Evolutionary conservation across 2,113 vertebrate genomes (phyloP).

Genomic region (Semicossyphus pulcher): DNA sequence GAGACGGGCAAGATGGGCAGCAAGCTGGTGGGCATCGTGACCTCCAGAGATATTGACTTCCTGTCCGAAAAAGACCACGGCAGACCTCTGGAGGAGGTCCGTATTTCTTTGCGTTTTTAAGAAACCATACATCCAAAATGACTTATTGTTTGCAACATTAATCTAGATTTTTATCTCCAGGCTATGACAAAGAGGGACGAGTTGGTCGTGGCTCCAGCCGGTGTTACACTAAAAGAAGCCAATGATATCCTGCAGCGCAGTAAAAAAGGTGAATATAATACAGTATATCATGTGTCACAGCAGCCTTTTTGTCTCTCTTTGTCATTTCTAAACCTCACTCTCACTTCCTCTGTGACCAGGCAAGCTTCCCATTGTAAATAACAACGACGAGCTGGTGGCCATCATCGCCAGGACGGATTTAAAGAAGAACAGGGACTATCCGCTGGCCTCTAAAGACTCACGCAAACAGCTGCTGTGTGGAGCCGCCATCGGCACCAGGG

Average conservation of each 20-base stretch:
- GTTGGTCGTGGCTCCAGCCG: slow-evolving; percentile 90
- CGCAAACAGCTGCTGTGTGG: slow-evolving; percentile 94
- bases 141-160: not conserved
- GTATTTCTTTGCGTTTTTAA: not conserved
- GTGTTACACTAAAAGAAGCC: slow-evolving; percentile 92
- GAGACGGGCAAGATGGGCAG: slow-evolving; percentile 93
- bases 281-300: not conserved
- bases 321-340: not conserved
- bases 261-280: slow-evolving; percentile 90
- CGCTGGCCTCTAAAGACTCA: slow-evolving; percentile 92
- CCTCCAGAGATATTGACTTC: slow-evolving; percentile 94
- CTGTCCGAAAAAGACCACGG: slow-evolving; percentile 89
- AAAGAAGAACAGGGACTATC: slow-evolving; percentile 95
- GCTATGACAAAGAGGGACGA: slow-evolving; percentile 92
- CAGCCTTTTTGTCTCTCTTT: not conserved
- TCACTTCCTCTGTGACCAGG: slow-evolving; percentile 73
- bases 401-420: slow-evolving; percentile 94
- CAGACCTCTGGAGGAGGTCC: slow-evolving; percentile 85
- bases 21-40: slow-evolving; percentile 93
- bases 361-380: slow-evolving; percentile 94
- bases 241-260: slow-evolving; percentile 95
- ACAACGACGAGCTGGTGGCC: slow-evolving; percentile 90
- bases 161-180: slow-evolving; percentile 70
- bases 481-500: slow-evolving; percentile 91
- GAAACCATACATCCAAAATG: not conserved